Evolutionary conservation across 37 sponge, comb jelly and placozoan genomes (phyloP).

Genomic region (Beroe forskalii): DNA sequence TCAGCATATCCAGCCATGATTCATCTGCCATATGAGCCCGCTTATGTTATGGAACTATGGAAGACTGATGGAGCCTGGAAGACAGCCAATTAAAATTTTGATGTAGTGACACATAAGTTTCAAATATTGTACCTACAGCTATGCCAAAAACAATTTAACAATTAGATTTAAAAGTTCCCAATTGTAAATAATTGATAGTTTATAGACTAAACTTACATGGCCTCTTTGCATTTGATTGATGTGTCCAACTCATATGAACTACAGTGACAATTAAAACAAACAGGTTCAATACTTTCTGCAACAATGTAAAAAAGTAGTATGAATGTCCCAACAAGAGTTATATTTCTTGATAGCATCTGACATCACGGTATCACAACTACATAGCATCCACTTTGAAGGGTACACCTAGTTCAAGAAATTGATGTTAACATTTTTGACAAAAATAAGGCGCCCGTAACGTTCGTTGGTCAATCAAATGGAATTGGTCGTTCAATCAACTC

Average conservation of each 20-base stretch:
- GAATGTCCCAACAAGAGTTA: neutral
- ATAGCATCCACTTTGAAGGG: neutral
- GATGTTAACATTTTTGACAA: too few relatives aligned
- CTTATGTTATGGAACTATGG: too few relatives aligned
- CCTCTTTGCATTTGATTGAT: conserved; percentile 12
- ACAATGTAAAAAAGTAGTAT: neutral
- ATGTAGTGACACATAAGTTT: neutral
- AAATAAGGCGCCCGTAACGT: too few relatives aligned
- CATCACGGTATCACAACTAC: neutral
- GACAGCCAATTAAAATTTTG: neutral
- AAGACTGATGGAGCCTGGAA: neutral
- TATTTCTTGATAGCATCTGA: conserved; percentile 24
- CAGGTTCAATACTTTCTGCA: neutral
- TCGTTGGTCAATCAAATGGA: too few relatives aligned
- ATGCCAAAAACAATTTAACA: too few relatives aligned
- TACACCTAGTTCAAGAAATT: too few relatives aligned
- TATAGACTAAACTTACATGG: conserved; percentile 54
- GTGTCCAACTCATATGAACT: conserved; percentile 41
- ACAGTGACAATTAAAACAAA: conserved; percentile 58
- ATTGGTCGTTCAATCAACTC: too few relatives aligned
- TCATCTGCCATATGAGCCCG: too few relatives aligned
- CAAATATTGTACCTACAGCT: too few relatives aligned
- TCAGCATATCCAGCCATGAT: too few relatives aligned
- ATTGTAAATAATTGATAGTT: too few relatives aligned
- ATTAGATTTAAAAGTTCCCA: too few relatives aligned